Percentiles rank a stretch among this genome's conserved stretches.
These are phyloP conservation scores for Drosophila meridionalis DNA, from an alignment of 2,888 invertebrate species.

Conservation along the genomic window DNA sequence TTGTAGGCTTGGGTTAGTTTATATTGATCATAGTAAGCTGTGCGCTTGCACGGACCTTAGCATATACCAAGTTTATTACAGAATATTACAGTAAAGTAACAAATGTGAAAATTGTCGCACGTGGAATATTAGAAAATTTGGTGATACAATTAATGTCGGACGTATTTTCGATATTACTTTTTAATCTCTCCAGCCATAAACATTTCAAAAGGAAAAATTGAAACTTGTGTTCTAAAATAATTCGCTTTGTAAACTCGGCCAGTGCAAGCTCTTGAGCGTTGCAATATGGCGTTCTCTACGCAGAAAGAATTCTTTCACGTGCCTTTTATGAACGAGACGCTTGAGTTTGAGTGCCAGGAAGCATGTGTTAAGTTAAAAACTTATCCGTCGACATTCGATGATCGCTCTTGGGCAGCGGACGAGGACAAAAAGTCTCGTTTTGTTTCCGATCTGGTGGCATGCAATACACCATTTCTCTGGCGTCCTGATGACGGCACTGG, in stretches of 20 bases:
- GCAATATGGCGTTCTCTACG: constrained; percentile 83
- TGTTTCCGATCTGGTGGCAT: constrained; percentile 81
- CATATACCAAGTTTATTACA: not conserved
- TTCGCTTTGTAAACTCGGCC: constrained; percentile 26
- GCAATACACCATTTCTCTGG: constrained; percentile 60
- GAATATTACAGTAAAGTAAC: constrained; percentile 37
- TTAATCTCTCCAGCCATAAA: constrained; percentile 44
- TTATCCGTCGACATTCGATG: constrained; percentile 80
- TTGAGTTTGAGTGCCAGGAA: constrained; percentile 63
- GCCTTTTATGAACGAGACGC: constrained; percentile 75
- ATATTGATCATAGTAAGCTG: constrained; percentile 25
- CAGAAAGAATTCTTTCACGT: constrained; percentile 83
- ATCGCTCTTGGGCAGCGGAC: constrained; percentile 81
- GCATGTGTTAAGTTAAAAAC: constrained; percentile 78
- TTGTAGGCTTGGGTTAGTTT: not conserved
- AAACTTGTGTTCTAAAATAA: constrained; percentile 50
- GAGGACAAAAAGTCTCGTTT: constrained; percentile 79
- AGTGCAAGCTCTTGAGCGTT: constrained; percentile 5
- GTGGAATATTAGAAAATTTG: constrained; percentile 48
- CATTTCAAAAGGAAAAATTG: constrained; percentile 44
- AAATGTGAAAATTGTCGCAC: constrained; percentile 55
- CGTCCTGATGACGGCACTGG: constrained; percentile 4
- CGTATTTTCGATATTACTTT: constrained; percentile 48
- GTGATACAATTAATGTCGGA: constrained; percentile 55
- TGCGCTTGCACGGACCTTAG: not conserved